Evolutionary conservation across 2,113 vertebrate genomes (phyloP).

Genomic region (Ascaphus truei): DNA sequence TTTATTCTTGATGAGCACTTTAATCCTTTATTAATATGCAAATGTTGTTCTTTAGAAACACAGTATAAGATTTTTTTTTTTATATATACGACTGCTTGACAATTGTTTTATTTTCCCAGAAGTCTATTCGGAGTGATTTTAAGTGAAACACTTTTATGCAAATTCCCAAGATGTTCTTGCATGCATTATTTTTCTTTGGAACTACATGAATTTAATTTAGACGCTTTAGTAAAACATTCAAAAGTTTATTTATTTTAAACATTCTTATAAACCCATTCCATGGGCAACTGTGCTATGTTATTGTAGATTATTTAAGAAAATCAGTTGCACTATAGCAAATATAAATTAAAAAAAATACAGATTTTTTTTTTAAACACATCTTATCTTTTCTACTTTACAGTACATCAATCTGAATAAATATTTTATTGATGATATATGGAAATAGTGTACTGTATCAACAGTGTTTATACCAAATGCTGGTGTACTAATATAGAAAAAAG

Average conservation of each 20-base stretch:
- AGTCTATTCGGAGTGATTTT: slow-evolving; percentile 53
- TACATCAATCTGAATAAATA: no score
- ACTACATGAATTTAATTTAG: slow-evolving; percentile 62
- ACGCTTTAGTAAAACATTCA: slow-evolving; percentile 67
- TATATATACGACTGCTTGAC: slow-evolving; percentile 54
- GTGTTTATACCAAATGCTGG: no score
- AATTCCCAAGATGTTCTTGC: slow-evolving; percentile 54
- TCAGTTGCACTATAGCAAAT: slow-evolving; percentile 27
- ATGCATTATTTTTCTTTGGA: slow-evolving; percentile 59
- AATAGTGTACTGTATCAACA: no score
- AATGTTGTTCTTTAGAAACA: slow-evolving; percentile 63
- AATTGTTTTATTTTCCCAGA: slow-evolving; percentile 58
- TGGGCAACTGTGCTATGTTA: slow-evolving; percentile 44
- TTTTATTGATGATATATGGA: no score
- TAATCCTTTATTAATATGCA: slow-evolving; percentile 73
- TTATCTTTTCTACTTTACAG: no score
- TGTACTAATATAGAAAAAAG: no score
- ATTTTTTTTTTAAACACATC: not conserved
- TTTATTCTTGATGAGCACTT: slow-evolving; percentile 61
- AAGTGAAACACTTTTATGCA: slow-evolving; percentile 61
- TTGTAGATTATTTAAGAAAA: slow-evolving; percentile 53
- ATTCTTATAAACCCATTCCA: slow-evolving; percentile 56
- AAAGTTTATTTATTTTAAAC: slow-evolving; percentile 66
- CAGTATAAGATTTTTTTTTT: slow-evolving; percentile 49
- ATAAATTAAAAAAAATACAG: not conserved